Base-by-base conservation (phyloP, 2,888 invertebrate species). In the Ormyrus labotus region DNA sequence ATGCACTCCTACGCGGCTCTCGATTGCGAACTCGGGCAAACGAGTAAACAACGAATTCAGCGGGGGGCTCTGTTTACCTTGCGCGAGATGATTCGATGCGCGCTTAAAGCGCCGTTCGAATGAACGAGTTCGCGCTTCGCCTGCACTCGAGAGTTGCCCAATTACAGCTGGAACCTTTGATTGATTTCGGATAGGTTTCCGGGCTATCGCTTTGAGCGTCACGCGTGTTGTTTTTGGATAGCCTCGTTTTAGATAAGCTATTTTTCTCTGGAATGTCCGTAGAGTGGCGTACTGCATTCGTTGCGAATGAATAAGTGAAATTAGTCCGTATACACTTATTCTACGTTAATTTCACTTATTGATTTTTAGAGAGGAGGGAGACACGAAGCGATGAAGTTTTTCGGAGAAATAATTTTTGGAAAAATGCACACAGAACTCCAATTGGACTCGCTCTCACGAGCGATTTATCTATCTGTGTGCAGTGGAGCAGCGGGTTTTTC, bases 31-130 rank as follows among this genome's bases (percentile, higher is more conserved):
- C 19, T 19, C 57, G 73, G 53, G 55, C 64, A 48, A 13, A 73
- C 50, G 64, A 19, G 65, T 53, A 73, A 73, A 73, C 73, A 73
- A 70, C 70, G 19, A 64, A 73, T 64, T 64, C 53, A 61, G 11
- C 34, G 8, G 6, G 13, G 53, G 48, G 58, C 58, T 34, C 50
- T 73, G 64, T 73, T 64, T 19, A 19, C 19, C 19, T 19, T 65
- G 73, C 65, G 57, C 65, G 65, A 73, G 57, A 73, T 19, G 19
- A 19, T 19, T 19, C 19, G 19, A 1, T 19, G 19, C 19, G 19
- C 19, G 19, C 19, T 19, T 19, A 19, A 19, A 19, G 19, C 19
- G 19, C 19, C 19, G 19, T 19, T 19, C 19, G 2, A 19, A 19
- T 19, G 19, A 19, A 19, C 19, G 19, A 19, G 19, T 19, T 19